Base-by-base conservation (phyloP, 2,797 vertebrate species). In the Phoxinus dragarum region DNA sequence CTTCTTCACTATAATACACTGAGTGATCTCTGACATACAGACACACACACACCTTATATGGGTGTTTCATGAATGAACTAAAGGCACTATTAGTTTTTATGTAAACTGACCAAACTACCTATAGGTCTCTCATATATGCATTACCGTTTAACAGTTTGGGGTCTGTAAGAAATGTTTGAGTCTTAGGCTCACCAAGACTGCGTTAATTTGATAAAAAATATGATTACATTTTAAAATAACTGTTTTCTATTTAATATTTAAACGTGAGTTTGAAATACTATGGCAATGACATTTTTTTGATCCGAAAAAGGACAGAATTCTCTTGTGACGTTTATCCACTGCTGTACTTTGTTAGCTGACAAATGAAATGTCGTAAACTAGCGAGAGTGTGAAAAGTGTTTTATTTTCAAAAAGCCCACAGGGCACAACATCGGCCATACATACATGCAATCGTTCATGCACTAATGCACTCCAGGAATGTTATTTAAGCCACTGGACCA, bases 401-500 rank as follows among this genome's bases (percentile, higher is more conserved):
- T 16, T n/a, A 44, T 27, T 27, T n/a, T 47, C 8, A 38, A 9
- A 7, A 34, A 34, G 64, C 16, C 36, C 21, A 23, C 21, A 12
- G 36, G 31, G 10, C 49, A 76, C 19, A 38, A 36, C 5, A 34
- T 34, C 36, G 56, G 74, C 34, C 74, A 40, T 59, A 69, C 74
- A 40, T 59, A 69, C 1, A 36, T 56, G 36, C 52, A n/a, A 61
- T 56, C 38, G 5, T 40, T 17, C 7, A 42, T 23, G 54, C 23
- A 61, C 44, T 81, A 81, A 81, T 69, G 66, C 80, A 69, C 80
- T 56, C 38, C 40, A 73, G 49, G 81, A 44, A 44, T 73, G 38
- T 34, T 44, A 8, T 72, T 82, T 61, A 82, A 82, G 52, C 23
- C 47, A 81, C 36, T 61, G 44, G 49, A 31, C 69, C 36, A 34